Percentiles rank a stretch among this genome's conserved stretches.
Conservation (phyloP, 2,113 vertebrate species). For the Mellivora capensis region DNA sequence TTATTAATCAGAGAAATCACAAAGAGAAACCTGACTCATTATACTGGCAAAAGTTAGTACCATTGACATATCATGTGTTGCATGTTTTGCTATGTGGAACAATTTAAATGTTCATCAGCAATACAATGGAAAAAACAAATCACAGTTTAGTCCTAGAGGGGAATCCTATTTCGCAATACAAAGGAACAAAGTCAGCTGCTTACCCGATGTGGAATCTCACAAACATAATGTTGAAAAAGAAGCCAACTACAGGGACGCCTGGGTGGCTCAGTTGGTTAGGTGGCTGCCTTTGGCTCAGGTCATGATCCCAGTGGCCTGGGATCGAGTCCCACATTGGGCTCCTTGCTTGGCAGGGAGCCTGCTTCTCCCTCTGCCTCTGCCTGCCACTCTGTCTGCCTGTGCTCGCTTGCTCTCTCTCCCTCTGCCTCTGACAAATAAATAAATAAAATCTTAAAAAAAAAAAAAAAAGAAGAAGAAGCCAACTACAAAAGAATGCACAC, state of each 20-base stretch:
- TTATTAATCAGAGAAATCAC: background rate
- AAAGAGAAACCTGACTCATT: background rate
- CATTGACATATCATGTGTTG: background rate
- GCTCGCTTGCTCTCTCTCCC: too few relatives aligned
- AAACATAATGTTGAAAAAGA: conserved; percentile 8
- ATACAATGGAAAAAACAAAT: background rate
- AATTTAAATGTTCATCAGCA: background rate
- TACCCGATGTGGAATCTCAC: background rate
- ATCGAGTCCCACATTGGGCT: too few relatives aligned
- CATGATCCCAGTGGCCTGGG: too few relatives aligned
- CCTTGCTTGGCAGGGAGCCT: too few relatives aligned
- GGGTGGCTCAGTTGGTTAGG: too few relatives aligned
- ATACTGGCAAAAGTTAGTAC: background rate
- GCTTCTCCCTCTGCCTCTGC: too few relatives aligned
- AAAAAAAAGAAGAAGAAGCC: background rate
- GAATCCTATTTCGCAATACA: background rate
- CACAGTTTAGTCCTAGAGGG: background rate
- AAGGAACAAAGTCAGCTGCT: background rate
- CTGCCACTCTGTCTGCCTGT: too few relatives aligned
- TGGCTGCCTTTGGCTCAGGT: too few relatives aligned
- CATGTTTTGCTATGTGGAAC: background rate
- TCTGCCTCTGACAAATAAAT: too few relatives aligned
- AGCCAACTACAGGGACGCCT: background rate
- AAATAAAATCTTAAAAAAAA: too few relatives aligned
- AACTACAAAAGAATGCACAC: background rate